Conservation (phyloP, 2,888 invertebrate genomes). For the Aphodius granarius region DNA sequence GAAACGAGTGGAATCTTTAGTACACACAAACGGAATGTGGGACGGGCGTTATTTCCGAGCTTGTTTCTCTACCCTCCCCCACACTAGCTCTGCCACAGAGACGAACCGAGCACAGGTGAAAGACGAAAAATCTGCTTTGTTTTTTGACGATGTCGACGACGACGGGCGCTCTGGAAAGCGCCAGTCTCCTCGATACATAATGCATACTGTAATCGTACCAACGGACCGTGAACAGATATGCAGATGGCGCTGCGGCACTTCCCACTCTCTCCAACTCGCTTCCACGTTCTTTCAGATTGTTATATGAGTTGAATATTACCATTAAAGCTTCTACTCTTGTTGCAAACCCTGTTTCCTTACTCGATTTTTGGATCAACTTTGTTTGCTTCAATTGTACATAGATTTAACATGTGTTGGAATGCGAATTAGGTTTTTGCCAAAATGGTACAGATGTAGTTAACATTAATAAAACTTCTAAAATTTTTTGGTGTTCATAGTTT, state of each 20-base stretch:
- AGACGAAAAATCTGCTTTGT: background rate
- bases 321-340: background rate
- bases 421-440: no score
- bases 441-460: no score
- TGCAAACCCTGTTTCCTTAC: background rate
- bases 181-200: constrained; percentile 33
- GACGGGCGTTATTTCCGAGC: background rate
- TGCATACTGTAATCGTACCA: constrained; percentile 37
- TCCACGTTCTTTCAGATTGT: background rate
- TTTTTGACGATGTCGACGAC: background rate
- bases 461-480: no score
- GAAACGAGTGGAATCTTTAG: background rate
- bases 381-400: background rate
- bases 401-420: no score
- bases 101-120: background rate
- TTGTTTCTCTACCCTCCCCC: background rate
- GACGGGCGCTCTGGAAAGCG: background rate
- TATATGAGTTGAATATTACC: background rate
- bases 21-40: background rate
- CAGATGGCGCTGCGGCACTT: constrained; percentile 27
- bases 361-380: background rate
- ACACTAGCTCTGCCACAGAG: no score
- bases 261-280: background rate
- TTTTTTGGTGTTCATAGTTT: no score
- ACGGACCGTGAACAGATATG: constrained; percentile 37